Base-by-base conservation (phyloP, 2,113 vertebrate genomes). In the Istiophorus platypterus region DNA sequence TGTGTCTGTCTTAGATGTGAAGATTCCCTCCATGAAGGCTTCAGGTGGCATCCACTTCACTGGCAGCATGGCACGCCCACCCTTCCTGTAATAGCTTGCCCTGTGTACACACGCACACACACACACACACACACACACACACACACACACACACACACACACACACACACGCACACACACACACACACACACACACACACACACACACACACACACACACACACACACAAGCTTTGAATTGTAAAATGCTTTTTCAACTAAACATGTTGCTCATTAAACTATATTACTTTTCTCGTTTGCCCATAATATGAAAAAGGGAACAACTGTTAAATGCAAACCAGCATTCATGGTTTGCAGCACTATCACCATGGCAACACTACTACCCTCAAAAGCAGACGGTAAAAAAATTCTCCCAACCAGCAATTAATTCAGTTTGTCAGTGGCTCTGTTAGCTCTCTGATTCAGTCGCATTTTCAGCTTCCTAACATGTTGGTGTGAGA, bases 31-130 rank as follows among this genome's bases (percentile, higher is more conserved):
- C 98, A 99, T 98, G 94, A 99, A 99, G 89, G 98, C 98, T 89
- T 99, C 98, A 0, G 98, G 98, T 42, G 98, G 98, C 98, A 99
- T 99, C 98, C 98, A 99, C 72, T 99, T 99, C 61, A 99, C 98
- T 0, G 98, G 98, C 82, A 99, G 91, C 98, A 99, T 99, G 14
- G 98, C 97, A 37, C 98, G 97, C 0, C 98, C 98, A 4, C 98
- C 98, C 95, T 99, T 99, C 77, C 98, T 96, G 90, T 99, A 99
- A 93, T 99, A 99, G 88, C 98, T 99, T 1, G 98, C 98, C 93
- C 98, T 99, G 91, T 22, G 27, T 27, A 41, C 9, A 58, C 57
- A 51, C 13, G 61, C n/a, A 69, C 52, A 56, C n/a, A 61, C 42
- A 76, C n/a, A 27, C n/a, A 61, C 42, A 76, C n/a, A 27, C 41